Conservation (phyloP, 2,113 vertebrate species). For the Azemiops feae region DNA sequence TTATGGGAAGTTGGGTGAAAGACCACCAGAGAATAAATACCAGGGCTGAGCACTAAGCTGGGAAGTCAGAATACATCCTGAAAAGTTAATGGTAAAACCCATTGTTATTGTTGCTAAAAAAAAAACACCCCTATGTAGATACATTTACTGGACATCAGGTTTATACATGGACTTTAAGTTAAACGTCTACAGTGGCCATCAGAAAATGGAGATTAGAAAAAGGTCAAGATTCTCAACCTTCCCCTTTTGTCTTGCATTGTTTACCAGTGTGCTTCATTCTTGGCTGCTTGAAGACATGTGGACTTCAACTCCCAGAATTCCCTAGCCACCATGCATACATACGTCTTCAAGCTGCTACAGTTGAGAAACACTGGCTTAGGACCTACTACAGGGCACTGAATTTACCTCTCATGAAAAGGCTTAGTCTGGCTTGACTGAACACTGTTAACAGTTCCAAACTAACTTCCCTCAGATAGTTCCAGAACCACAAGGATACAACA, state of each 20-base stretch:
- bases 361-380: background rate
- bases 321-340: background rate
- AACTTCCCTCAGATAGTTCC: background rate
- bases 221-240: background rate
- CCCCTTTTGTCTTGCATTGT: background rate
- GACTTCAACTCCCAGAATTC: too few relatives aligned
- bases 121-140: background rate
- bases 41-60: background rate
- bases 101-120: background rate
- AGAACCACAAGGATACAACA: background rate
- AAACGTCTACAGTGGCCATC: background rate
- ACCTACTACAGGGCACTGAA: background rate
- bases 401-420: background rate
- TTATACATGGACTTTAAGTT: background rate
- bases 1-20: background rate
- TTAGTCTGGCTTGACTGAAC: background rate
- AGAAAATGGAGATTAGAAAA: background rate
- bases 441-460: background rate
- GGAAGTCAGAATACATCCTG: background rate
- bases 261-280: background rate
- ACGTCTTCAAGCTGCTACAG: background rate
- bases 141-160: background rate
- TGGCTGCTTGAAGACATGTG: background rate
- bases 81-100: background rate
- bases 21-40: background rate